These are phyloP conservation scores for Nanorana parkeri DNA, from an alignment of 2,113 vertebrate genomes.

Conservation along the genomic window DNA sequence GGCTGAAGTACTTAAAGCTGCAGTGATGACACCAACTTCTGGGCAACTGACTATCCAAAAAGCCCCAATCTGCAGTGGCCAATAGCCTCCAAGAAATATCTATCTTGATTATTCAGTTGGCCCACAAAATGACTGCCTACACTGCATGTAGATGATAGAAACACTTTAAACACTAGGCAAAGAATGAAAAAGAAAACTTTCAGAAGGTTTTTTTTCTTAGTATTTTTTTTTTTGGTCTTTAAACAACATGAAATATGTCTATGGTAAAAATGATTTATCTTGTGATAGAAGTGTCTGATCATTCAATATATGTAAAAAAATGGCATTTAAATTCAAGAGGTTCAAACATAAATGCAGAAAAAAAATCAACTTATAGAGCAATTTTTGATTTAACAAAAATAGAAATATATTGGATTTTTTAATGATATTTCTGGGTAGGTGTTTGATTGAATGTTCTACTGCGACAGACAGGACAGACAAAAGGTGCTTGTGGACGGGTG, in stretches of 20 bases:
- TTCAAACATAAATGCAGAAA: slow-evolving; percentile 67
- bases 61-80: no score
- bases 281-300: slow-evolving; percentile 67
- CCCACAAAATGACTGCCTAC: no score
- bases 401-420: slow-evolving; percentile 21
- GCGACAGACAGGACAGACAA: slow-evolving; percentile 66
- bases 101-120: no score
- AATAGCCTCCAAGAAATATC: no score
- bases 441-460: slow-evolving; percentile 66
- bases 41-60: no score
- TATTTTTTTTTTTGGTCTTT: slow-evolving; percentile 16
- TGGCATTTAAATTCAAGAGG: slow-evolving; percentile 70
- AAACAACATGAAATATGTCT: slow-evolving; percentile 68
- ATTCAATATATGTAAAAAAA: slow-evolving; percentile 65
- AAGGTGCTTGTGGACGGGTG: slow-evolving; percentile 64
- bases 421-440: slow-evolving; percentile 56
- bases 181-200: slow-evolving; percentile 87
- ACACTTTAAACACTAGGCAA: slow-evolving; percentile 86
- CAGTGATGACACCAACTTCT: no score
- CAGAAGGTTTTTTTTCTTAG: slow-evolving; percentile 62
- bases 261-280: slow-evolving; percentile 65
- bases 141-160: no score
- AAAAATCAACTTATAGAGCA: slow-evolving; percentile 67
- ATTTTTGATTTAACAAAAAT: slow-evolving; percentile 64
- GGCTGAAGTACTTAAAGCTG: no score